Evolutionary conservation across 92 coral and sea anemone genomes (phyloP).

Genomic region (Diadumene lineata): DNA sequence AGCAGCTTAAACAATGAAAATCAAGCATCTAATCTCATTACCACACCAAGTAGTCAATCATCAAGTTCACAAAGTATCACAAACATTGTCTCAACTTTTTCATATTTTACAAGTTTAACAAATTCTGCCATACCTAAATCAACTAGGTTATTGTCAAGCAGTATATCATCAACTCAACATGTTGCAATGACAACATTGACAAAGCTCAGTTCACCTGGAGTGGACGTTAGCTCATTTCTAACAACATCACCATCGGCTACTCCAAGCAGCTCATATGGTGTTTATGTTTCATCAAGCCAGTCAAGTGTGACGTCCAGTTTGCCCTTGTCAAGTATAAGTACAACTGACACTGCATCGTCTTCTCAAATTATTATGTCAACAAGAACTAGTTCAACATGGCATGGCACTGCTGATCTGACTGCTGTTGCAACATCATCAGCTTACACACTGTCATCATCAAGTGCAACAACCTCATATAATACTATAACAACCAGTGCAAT

Average conservation of each 20-base stretch:
- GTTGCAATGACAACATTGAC: not conserved
- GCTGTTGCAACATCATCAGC: not conserved
- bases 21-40: not conserved
- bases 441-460: not conserved
- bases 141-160: not conserved
- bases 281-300: not conserved
- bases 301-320: no score
- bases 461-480: not conserved
- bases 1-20: not conserved
- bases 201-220: not conserved
- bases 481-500: not conserved
- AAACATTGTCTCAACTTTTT: not conserved
- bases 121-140: not conserved
- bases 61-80: not conserved
- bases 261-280: not conserved
- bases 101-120: not conserved
- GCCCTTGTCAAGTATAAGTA: no score
- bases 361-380: not conserved
- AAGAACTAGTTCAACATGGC: not conserved
- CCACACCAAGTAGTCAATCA: not conserved
- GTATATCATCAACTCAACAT: not conserved
- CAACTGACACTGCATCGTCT: not conserved
- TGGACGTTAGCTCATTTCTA: not conserved
- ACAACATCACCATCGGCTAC: not conserved
- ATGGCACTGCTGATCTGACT: not conserved